phyloP scores from a whole-genome alignment of 1,140 invertebrate genomes.

The Pseudomyrmex dendroicus region DNA sequence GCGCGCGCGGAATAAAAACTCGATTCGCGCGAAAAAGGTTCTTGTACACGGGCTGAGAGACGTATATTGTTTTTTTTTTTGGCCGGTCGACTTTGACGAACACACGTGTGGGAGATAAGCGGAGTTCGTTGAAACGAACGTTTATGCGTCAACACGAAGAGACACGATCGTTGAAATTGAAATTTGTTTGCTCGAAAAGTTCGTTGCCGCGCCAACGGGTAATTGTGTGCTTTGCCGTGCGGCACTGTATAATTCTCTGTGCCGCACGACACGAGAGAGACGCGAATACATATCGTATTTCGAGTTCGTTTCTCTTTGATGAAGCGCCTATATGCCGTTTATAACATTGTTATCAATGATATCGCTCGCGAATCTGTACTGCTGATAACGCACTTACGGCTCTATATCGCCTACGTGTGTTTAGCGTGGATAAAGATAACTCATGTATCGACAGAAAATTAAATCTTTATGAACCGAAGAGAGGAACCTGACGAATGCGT shows the following conservation, averaged over 20 bases:
- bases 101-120: constrained; percentile 15
- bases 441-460: no score
- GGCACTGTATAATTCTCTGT: constrained; percentile 28
- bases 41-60: neutral
- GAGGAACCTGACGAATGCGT: neutral
- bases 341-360: constrained; percentile 18
- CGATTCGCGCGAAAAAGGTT: neutral
- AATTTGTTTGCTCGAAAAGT: constrained; percentile 49
- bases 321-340: constrained; percentile 13
- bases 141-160: constrained; percentile 25
- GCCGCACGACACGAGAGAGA: constrained; percentile 4
- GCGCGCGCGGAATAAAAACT: constrained; percentile 7
- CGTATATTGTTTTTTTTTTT: constrained; percentile 11
- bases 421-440: no score
- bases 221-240: neutral
- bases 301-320: neutral
- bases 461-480: neutral
- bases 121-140: constrained; percentile 6
- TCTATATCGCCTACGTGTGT: no score
- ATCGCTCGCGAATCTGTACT: neutral
- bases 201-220: neutral
- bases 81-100: neutral
- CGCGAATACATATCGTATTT: constrained; percentile 7
- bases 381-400: neutral
- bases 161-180: constrained; percentile 45